Evolutionary conservation across 2,888 invertebrate species (phyloP), one percentile per base, ranked within the genome.

Genomic region (Limnephilus auricula): DNA sequence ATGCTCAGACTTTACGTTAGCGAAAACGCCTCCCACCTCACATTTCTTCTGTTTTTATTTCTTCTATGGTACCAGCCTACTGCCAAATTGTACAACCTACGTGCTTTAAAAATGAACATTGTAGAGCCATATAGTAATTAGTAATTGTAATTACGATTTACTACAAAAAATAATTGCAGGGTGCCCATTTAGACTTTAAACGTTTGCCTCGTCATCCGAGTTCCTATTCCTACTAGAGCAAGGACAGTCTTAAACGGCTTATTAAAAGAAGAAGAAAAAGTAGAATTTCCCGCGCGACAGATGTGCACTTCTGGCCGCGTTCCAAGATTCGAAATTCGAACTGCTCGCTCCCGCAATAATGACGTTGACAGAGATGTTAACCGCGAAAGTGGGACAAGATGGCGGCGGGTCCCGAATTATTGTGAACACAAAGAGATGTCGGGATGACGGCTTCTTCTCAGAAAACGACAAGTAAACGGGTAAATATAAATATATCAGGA

Each of bases 291-390:
- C 12, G n/a, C 30, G 40, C 30, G 85, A 85, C 85, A 85, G 85
- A 85, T 85, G 85, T 85, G 45, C n/a, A 40, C 2, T 30, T 45
- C 37, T 85, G 85, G 85, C 85, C 37, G 37, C n/a, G 85, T 34
- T 85, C 85, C 85, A 85, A 40, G n/a, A 30, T 40, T 45, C 30
- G 45, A 85, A 85, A 40, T 45, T 40, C 40, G 45, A 85, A 25
- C 85, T 15, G 31, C 45, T 45, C 37, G 85, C 37, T 85, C 85
- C 40, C 85, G 85, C 85, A 25, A n/a, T 85, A 85, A 85, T 85
- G 85, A 85, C 85, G 85, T 37, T 85, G 85, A 85, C 85, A 80
- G 80, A 80, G 80, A 85, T 85, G 37, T 85, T 85, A 45, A 85
- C 45, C 85, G 82, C 37, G 85, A 85, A 85, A 85, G 85, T 85